Evolutionary conservation across 1,140 invertebrate genomes (phyloP).

Genomic region (Semibalanus balanoides): DNA sequence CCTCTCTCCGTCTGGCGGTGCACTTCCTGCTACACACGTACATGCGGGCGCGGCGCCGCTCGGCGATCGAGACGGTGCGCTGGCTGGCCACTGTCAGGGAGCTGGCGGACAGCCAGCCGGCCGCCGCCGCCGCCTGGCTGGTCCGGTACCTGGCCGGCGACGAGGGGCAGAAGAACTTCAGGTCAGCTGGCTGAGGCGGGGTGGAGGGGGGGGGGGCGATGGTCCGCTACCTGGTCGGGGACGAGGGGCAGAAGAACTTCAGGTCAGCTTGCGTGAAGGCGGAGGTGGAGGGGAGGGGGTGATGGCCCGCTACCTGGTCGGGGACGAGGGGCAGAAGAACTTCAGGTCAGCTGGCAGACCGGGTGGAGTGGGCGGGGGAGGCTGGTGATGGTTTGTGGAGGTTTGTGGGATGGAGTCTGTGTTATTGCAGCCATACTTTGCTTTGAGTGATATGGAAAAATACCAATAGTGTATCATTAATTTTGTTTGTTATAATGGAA

Average conservation of each 20-base stretch:
- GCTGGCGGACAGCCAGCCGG: constrained; percentile 26
- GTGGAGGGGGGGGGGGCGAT: constrained; percentile 26
- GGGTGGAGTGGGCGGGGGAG: constrained; percentile 21
- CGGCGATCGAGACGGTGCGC: constrained; percentile 29
- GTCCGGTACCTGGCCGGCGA: constrained; percentile 30
- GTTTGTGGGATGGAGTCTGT: no score
- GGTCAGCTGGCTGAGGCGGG: constrained; percentile 7
- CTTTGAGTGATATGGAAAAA: no score
- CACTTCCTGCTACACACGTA: constrained; percentile 39
- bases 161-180: constrained; percentile 28
- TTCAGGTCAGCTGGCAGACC: no score
- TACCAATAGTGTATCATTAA: no score
- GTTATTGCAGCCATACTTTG: no score
- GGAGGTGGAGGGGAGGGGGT: constrained; percentile 23
- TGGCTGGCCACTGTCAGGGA: constrained; percentile 31
- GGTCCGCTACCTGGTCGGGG: constrained; percentile 12
- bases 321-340: no score
- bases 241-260: no score
- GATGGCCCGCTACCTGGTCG: constrained; percentile 20
- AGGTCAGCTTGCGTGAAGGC: background rate
- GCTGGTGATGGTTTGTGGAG: no score
- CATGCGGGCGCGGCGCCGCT: constrained; percentile 32
- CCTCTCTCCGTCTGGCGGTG: constrained; percentile 28
- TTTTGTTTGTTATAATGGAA: no score
- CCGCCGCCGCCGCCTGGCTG: constrained; percentile 30